phyloP scores from a whole-genome alignment of 2,888 invertebrate genomes.

The Rhorus exstirpatorius region DNA sequence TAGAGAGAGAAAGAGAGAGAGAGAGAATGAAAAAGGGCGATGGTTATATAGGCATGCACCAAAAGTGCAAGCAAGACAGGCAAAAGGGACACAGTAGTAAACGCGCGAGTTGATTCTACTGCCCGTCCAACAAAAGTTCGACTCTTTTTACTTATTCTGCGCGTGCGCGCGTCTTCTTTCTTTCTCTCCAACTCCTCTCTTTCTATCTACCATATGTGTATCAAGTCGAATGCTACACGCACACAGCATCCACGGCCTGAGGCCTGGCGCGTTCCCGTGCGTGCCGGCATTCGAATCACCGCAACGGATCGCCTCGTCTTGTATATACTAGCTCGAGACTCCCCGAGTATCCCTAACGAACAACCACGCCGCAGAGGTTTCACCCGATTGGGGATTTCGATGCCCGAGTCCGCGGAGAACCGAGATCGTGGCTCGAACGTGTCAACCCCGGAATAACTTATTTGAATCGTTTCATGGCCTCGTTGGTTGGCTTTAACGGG shows the following conservation, averaged over 20 bases:
- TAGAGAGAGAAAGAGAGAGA: not conserved
- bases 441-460: slow-evolving; percentile 50
- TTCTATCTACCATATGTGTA: slow-evolving; percentile 4
- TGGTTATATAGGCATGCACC: slow-evolving; percentile 33
- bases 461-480: slow-evolving; percentile 41
- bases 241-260: slow-evolving; percentile 45
- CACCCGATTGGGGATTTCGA: slow-evolving; percentile 57
- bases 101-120: slow-evolving; percentile 46
- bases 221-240: slow-evolving; percentile 46
- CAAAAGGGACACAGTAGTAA: slow-evolving; percentile 50
- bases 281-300: slow-evolving; percentile 79
- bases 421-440: slow-evolving; percentile 42
- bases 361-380: slow-evolving; percentile 24
- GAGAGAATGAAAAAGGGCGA: slow-evolving; percentile 24
- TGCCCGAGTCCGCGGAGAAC: slow-evolving; percentile 47
- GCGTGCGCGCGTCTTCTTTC: slow-evolving; percentile 54
- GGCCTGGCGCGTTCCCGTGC: slow-evolving; percentile 69
- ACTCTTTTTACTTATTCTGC: slow-evolving; percentile 52
- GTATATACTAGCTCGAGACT: slow-evolving; percentile 36
- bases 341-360: slow-evolving; percentile 29
- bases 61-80: slow-evolving; percentile 43
- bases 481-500: not conserved
- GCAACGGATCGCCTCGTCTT: slow-evolving; percentile 59
- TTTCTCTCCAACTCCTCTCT: slow-evolving; percentile 15
- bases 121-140: slow-evolving; percentile 61